A percentile compares a stretch with the other conserved stretches of the same genome.
Evolutionary conservation across 2,113 vertebrate species (phyloP).

Genomic region (Albula goreensis): DNA sequence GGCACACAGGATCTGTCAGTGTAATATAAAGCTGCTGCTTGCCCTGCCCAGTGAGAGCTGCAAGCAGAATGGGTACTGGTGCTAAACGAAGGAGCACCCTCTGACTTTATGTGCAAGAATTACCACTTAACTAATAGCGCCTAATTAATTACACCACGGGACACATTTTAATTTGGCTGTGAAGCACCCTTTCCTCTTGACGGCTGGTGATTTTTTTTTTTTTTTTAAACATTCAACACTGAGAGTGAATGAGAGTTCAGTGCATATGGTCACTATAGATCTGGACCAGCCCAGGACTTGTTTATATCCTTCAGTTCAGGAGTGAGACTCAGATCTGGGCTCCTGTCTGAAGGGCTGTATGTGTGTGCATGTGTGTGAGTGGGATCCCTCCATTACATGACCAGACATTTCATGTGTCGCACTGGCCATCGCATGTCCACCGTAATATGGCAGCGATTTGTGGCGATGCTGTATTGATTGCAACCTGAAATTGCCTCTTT

Average conservation of each 20-base stretch:
- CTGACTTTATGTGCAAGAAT: not conserved
- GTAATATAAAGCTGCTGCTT: not conserved
- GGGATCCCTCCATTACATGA: not conserved
- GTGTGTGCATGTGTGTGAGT: not conserved
- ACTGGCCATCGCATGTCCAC: not conserved
- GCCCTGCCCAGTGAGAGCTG: not conserved
- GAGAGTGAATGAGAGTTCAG: not conserved
- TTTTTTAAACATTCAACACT: not conserved
- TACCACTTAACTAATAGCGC: not conserved
- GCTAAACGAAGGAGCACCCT: not conserved
- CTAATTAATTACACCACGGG: conserved; percentile 17
- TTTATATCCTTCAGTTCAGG: too few relatives aligned
- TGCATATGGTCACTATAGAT: too few relatives aligned
- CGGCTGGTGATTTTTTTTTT: not conserved
- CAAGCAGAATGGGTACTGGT: not conserved
- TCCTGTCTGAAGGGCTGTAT: not conserved
- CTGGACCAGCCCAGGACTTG: too few relatives aligned
- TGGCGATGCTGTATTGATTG: not conserved
- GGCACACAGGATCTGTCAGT: not conserved
- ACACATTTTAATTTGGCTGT: conserved; percentile 3
- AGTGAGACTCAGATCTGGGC: too few relatives aligned
- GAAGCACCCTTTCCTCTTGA: not conserved
- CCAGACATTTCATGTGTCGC: not conserved
- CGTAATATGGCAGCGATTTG: not conserved
- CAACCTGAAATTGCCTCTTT: not conserved